Evolutionary conservation across 2,113 vertebrate genomes (phyloP), one percentile per base, ranked within the genome.

Genomic region (Pollachius pollachius): DNA sequence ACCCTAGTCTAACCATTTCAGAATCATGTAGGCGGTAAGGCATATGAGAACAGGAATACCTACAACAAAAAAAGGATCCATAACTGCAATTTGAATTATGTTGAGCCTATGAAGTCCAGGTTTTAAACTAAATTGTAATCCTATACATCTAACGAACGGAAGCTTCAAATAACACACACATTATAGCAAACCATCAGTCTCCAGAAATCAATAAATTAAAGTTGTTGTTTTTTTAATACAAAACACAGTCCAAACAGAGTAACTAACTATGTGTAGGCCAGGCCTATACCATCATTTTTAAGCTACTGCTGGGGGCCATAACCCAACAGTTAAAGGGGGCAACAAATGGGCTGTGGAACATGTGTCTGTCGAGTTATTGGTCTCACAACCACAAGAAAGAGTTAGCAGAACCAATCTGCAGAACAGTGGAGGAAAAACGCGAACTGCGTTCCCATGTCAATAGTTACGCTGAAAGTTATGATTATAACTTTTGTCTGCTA

Each of bases 301-400:
- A 78, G n/a, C 25, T 12, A 62, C 63, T 48, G 70, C 72, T 61
- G 64, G 71, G 75, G 41, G 61, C 60, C 52, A 18, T 59, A 64
- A 56, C 41, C 41, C 67, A 78, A 62, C 59, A 79, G 62, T 65
- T 68, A n/a, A 67, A 23, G 19, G n/a, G 61, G 56, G 60, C 71
- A 80, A 84, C 80, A 85, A 84, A 85, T 81, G 77, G 71, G 67
- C 66, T 78, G 23, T n/a, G 79, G 72, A 54, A 77, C 74, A 82
- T 80, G 82, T 79, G 76, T 60, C 69, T 63, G 63, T 70, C 70
- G 1, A 64, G 64, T 82, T 87, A 66, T 75, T 69, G 72, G 73
- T 61, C 56, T 81, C 56, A 63, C 30, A 67, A 84, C 81, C 86
- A 84, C 84, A 86, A 67, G 67, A 84, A 81, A 81, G 62, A 58